These are phyloP conservation scores for Monopterus albus DNA, from an alignment of 2,113 vertebrate genomes.

Conservation along the genomic window DNA sequence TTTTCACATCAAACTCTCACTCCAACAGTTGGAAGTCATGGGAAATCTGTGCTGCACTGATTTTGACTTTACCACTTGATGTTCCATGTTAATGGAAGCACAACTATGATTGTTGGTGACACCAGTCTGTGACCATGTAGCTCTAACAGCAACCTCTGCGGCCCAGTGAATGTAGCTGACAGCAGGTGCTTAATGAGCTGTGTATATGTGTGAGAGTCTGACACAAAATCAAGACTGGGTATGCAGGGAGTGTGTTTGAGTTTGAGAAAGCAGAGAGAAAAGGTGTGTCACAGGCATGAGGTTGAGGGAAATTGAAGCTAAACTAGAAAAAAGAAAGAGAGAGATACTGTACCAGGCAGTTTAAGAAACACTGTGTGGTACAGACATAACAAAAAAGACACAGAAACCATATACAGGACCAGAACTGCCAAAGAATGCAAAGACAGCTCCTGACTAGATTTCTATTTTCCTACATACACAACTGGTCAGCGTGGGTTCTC, in stretches of 20 bases:
- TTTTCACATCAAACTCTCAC: not conserved
- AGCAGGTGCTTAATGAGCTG: slow-evolving; percentile 32
- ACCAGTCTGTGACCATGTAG: slow-evolving; percentile 6
- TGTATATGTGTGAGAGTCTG: not conserved
- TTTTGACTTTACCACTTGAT: not conserved
- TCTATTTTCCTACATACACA: no score
- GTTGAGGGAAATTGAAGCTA: not conserved
- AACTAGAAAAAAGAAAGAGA: no score
- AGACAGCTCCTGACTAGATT: not conserved
- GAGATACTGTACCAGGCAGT: no score
- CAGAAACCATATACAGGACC: not conserved
- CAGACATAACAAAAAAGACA: not conserved
- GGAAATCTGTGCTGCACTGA: not conserved
- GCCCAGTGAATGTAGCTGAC: slow-evolving; percentile 1
- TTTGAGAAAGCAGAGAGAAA: not conserved
- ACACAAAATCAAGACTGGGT: not conserved
- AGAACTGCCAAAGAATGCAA: not conserved
- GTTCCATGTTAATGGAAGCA: not conserved
- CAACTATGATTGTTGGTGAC: not conserved
- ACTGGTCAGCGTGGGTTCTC: no score
- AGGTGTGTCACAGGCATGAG: not conserved
- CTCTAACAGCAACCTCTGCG: not conserved
- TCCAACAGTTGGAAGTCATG: not conserved
- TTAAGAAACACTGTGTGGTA: not conserved
- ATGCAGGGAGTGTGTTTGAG: not conserved